These are phyloP conservation scores for Fragum whitleyi DNA, from an alignment of 2,888 invertebrate genomes.

Conservation along the genomic window DNA sequence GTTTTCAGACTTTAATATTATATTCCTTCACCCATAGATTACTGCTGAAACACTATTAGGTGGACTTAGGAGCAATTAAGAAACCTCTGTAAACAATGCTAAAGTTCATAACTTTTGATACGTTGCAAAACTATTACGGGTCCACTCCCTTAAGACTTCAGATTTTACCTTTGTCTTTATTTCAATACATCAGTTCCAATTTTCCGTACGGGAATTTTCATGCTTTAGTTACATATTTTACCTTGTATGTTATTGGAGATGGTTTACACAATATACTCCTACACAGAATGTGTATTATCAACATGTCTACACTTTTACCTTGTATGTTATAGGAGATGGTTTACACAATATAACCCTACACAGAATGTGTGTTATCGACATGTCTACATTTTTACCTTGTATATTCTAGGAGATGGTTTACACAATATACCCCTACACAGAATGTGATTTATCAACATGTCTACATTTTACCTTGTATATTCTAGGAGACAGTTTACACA, in stretches of 20 bases:
- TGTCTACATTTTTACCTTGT: slow-evolving; percentile 68
- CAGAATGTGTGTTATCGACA: slow-evolving; percentile 70
- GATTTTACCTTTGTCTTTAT: too few relatives aligned
- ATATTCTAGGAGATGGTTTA: slow-evolving; percentile 78
- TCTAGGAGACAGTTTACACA: slow-evolving; percentile 79
- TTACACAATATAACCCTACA: slow-evolving; percentile 77
- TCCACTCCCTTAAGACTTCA: too few relatives aligned
- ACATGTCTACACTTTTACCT: slow-evolving; percentile 69
- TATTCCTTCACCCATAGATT: too few relatives aligned
- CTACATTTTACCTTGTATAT: slow-evolving; percentile 27
- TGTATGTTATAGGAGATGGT: slow-evolving; percentile 76
- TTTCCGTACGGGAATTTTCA: too few relatives aligned
- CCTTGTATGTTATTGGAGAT: slow-evolving; percentile 73
- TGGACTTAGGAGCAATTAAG: too few relatives aligned
- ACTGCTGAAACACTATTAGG: too few relatives aligned
- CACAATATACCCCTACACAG: slow-evolving; percentile 77
- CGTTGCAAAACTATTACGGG: too few relatives aligned
- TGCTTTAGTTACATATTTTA: too few relatives aligned
- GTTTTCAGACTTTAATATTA: too few relatives aligned
- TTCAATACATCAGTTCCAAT: slow-evolving; percentile 81
- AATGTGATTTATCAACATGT: slow-evolving; percentile 74
- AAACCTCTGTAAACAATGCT: too few relatives aligned
- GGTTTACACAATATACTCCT: slow-evolving; percentile 78
- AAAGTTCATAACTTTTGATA: too few relatives aligned
- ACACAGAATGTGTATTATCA: slow-evolving; percentile 69